phyloP scores from a whole-genome alignment of 1,140 invertebrate genomes.

The Bursaphelenchus mucronatus region DNA sequence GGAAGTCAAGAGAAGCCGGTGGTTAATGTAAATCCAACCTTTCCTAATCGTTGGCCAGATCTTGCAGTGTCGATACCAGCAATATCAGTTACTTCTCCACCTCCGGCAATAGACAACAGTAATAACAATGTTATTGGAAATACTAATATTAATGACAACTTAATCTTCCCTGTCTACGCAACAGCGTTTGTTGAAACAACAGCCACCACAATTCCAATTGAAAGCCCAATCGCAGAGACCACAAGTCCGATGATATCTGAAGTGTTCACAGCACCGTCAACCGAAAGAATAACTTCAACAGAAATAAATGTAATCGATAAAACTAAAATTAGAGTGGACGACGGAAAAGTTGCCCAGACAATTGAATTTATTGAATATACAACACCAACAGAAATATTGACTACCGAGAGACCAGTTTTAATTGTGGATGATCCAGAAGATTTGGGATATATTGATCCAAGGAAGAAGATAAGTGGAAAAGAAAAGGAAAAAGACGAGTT shows the following conservation, averaged over 20 bases:
- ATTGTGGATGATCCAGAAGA: too few species aligned
- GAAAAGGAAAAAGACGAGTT: constrained; percentile 7
- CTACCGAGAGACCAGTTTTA: constrained; percentile 1
- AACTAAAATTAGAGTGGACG: background rate
- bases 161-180: too few species aligned
- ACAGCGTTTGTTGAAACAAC: background rate
- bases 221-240: background rate
- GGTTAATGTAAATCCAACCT: too few species aligned
- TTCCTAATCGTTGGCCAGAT: too few species aligned
- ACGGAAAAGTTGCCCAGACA: background rate
- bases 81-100: too few species aligned
- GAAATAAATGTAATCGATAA: constrained; percentile 15
- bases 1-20: too few species aligned
- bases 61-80: too few species aligned
- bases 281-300: background rate
- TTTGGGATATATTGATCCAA: too few species aligned
- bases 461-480: background rate
- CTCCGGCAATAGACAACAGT: too few species aligned
- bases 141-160: too few species aligned
- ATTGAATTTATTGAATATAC: background rate
- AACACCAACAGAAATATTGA: constrained; percentile 20
- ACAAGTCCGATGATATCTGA: background rate
- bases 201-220: background rate
- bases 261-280: too few species aligned
- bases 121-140: too few species aligned